Conservation (phyloP, 2,888 invertebrate genomes). For the Tribolium freemani region DNA sequence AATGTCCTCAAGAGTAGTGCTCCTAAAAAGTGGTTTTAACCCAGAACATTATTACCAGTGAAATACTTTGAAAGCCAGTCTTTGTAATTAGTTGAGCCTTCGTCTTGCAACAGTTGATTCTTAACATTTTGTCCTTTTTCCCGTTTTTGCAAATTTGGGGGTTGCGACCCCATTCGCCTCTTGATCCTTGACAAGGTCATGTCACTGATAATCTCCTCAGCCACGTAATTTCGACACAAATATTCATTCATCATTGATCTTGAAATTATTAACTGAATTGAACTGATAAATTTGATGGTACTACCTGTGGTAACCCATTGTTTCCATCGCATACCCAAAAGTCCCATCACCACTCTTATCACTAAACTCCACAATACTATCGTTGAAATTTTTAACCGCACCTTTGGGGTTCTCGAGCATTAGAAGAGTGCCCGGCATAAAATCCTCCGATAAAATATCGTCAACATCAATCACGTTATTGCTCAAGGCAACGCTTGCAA, state of each 20-base stretch:
- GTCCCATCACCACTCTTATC: slow-evolving; percentile 69
- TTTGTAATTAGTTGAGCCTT: slow-evolving; percentile 81
- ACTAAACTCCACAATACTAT: slow-evolving; percentile 31
- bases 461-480: slow-evolving; percentile 69
- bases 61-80: slow-evolving; percentile 81
- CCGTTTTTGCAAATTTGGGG: slow-evolving; percentile 55
- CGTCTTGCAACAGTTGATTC: slow-evolving; percentile 73
- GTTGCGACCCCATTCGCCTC: slow-evolving; percentile 66
- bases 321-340: slow-evolving; percentile 74
- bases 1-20: slow-evolving; percentile 79
- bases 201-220: slow-evolving; percentile 79
- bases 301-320: slow-evolving; percentile 80
- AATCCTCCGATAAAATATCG: slow-evolving; percentile 78
- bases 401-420: slow-evolving; percentile 66
- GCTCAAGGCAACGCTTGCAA: not conserved
- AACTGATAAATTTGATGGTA: slow-evolving; percentile 7
- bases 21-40: slow-evolving; percentile 66
- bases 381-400: slow-evolving; percentile 42
- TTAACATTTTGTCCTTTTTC: slow-evolving; percentile 62
- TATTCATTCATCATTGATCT: slow-evolving; percentile 86
- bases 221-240: slow-evolving; percentile 80
- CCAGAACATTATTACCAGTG: slow-evolving; percentile 42
- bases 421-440: slow-evolving; percentile 78
- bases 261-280: not conserved
- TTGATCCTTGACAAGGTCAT: slow-evolving; percentile 70